Evolutionary conservation across 1,140 invertebrate species (phyloP).

Genomic region (Ceratitis capitata): DNA sequence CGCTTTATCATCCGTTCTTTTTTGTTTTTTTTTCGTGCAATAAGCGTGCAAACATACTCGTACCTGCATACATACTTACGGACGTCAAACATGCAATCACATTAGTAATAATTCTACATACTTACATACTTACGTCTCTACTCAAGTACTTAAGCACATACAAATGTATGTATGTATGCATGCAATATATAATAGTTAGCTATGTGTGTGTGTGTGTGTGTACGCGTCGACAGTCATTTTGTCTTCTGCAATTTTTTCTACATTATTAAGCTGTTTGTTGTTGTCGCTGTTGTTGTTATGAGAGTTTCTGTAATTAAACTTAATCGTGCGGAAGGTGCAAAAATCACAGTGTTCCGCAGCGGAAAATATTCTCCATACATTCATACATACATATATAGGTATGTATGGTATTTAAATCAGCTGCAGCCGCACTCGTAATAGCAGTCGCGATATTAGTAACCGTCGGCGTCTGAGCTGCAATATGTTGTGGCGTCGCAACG

Average conservation of each 20-base stretch:
- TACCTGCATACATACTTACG: not conserved
- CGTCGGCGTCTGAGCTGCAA: not conserved
- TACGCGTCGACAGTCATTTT: not conserved
- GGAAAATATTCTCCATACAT: too few species aligned
- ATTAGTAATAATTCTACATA: not conserved
- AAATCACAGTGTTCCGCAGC: slow-evolving; percentile 25
- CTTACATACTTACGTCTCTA: not conserved
- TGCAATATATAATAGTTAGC: not conserved
- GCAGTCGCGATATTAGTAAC: not conserved
- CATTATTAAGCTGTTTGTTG: not conserved
- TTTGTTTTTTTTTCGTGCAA: not conserved
- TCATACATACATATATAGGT: too few species aligned
- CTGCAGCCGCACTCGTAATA: not conserved
- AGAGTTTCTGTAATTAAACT: slow-evolving; percentile 16
- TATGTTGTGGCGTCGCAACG: not conserved
- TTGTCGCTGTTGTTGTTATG: not conserved
- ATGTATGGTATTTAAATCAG: too few species aligned
- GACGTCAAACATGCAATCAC: not conserved
- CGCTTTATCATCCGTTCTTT: not conserved
- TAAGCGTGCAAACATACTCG: not conserved
- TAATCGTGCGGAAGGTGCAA: slow-evolving; percentile 36
- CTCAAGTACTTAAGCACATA: not conserved
- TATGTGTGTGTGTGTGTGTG: not conserved
- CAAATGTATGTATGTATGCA: not conserved
- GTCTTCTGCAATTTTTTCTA: not conserved